phyloP scores from a whole-genome alignment of 2,113 vertebrate species.

The Rhodinocichla rosea region DNA sequence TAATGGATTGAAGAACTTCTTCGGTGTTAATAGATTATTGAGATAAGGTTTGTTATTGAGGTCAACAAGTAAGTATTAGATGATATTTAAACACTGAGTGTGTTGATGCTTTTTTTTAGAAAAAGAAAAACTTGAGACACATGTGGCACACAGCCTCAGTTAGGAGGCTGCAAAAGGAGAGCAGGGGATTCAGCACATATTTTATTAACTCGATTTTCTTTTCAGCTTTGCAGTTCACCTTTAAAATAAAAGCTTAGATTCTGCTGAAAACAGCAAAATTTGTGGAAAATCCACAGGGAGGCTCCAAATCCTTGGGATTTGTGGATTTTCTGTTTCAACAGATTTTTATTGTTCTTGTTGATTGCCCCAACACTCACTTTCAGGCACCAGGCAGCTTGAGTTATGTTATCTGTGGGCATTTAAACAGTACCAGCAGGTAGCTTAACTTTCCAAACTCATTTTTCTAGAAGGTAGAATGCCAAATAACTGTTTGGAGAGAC shows the following conservation, averaged over 20 bases:
- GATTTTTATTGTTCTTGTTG: conserved; percentile 62
- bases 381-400: conserved; percentile 37
- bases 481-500: conserved; percentile 26
- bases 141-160: neutral
- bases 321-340: conserved; percentile 56
- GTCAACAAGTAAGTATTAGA: neutral
- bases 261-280: conserved; percentile 56
- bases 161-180: conserved; percentile 1
- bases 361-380: conserved; percentile 48
- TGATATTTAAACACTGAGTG: neutral
- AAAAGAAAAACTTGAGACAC: neutral
- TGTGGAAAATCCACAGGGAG: conserved; percentile 41
- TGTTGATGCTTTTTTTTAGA: neutral
- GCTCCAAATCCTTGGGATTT: conserved; percentile 54
- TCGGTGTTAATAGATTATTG: neutral
- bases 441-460: conserved; percentile 44
- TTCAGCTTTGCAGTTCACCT: conserved; percentile 52
- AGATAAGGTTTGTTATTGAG: neutral
- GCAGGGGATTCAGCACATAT: conserved; percentile 1
- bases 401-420: conserved; percentile 61
- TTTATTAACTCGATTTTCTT: conserved; percentile 49
- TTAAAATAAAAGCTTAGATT: conserved; percentile 51
- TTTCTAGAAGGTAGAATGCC: conserved; percentile 11
- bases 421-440: conserved; percentile 59
- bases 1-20: neutral